Conservation (phyloP, 1,140 invertebrate species). For the Drosophila truncata region DNA sequence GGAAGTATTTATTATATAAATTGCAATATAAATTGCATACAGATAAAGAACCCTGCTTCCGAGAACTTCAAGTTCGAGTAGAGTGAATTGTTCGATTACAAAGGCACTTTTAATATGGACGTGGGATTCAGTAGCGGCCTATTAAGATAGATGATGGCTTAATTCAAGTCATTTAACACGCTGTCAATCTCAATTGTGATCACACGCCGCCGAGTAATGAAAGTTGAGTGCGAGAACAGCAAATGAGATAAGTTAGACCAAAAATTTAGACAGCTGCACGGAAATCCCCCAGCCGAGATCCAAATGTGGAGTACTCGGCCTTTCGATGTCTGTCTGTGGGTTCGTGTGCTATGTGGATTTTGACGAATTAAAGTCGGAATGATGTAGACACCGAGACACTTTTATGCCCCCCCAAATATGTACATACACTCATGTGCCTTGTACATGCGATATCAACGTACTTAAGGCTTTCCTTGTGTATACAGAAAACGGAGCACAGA, state of each 20-base stretch:
- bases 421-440: conserved; percentile 20
- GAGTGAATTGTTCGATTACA: background rate
- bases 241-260: conserved; percentile 35
- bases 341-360: conserved; percentile 58
- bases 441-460: conserved; percentile 37
- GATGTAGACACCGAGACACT: conserved; percentile 25
- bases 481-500: conserved; percentile 42
- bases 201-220: conserved; percentile 16
- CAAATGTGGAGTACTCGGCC: conserved; percentile 8
- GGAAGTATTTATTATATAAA: background rate
- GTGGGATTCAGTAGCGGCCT: background rate
- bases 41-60: background rate
- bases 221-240: conserved; percentile 12
- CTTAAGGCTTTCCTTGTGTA: conserved; percentile 23
- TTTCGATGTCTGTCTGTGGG: conserved; percentile 21
- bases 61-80: background rate
- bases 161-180: conserved; percentile 34
- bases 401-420: conserved; percentile 18
- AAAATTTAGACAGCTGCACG: conserved; percentile 42
- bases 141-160: conserved; percentile 17
- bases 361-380: conserved; percentile 55
- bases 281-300: conserved; percentile 4
- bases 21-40: background rate
- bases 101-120: background rate
- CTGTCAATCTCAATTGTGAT: conserved; percentile 48